These are phyloP conservation scores for Ips typographus DNA, from an alignment of 1,140 invertebrate genomes.

Conservation along the genomic window DNA sequence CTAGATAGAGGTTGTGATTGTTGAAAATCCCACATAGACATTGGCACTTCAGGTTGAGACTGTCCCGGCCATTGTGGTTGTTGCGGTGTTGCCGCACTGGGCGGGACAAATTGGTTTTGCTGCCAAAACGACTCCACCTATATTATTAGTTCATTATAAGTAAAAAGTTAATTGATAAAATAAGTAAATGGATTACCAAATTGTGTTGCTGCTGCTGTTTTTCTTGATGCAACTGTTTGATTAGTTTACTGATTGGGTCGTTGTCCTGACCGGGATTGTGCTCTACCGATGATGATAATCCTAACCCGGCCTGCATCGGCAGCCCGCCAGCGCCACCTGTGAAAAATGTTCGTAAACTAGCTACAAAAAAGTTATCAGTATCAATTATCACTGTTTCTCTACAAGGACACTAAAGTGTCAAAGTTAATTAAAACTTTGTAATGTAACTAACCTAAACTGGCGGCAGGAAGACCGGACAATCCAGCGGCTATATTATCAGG, in stretches of 20 bases:
- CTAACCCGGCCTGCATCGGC: neutral
- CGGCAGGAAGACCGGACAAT: conserved; percentile 34
- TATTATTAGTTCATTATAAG: neutral
- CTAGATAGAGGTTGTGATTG: conserved; percentile 34
- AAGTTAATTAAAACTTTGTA: too few relatives aligned
- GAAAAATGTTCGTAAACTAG: neutral
- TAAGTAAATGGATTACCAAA: conserved; percentile 12
- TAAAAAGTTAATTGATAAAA: conserved; percentile 9
- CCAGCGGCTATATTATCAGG: conserved; percentile 34
- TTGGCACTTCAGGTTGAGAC: conserved; percentile 41
- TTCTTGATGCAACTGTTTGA: conserved; percentile 54
- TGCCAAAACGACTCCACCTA: conserved; percentile 49
- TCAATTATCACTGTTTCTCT: too few relatives aligned
- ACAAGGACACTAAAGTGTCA: too few relatives aligned
- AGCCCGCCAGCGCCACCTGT: neutral
- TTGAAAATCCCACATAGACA: conserved; percentile 51
- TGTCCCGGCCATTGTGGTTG: conserved; percentile 38
- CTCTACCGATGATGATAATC: conserved; percentile 7
- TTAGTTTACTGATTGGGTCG: conserved; percentile 57
- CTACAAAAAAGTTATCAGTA: too few relatives aligned
- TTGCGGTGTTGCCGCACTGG: conserved; percentile 24
- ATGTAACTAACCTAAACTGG: conserved; percentile 11
- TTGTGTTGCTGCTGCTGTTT: conserved; percentile 29
- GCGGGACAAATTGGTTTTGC: conserved; percentile 37
- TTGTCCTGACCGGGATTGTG: conserved; percentile 42